These are phyloP conservation scores for Erithacus rubecula DNA, from an alignment of 2,797 vertebrate genomes.

Conservation along the genomic window DNA sequence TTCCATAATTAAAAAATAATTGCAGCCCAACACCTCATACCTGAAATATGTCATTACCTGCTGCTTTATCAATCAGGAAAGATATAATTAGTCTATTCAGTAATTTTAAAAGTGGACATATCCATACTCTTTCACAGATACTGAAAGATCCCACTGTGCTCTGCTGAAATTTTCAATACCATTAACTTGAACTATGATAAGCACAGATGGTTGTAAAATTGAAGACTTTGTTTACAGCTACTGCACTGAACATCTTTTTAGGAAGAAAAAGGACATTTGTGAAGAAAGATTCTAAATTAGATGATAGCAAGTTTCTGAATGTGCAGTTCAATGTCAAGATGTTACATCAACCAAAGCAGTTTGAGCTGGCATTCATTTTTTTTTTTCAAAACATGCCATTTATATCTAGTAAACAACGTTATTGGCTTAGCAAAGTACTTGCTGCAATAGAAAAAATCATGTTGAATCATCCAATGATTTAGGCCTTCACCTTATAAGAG, in stretches of 20 bases:
- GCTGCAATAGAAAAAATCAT: background rate
- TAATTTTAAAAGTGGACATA: background rate
- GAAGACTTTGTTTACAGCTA: slow-evolving; percentile 11
- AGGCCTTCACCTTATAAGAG: background rate
- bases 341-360: background rate
- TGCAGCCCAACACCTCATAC: background rate
- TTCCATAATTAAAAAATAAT: background rate
- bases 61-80: background rate
- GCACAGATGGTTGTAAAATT: background rate
- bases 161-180: background rate
- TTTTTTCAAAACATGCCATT: background rate
- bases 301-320: background rate
- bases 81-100: background rate
- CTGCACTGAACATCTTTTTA: background rate
- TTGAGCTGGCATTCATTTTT: background rate
- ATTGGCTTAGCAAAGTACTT: slow-evolving; percentile 1
- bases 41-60: rapidly evolving
- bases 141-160: background rate
- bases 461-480: background rate
- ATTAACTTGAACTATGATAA: background rate
- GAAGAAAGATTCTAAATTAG: background rate
- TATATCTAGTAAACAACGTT: slow-evolving; percentile 1
- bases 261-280: slow-evolving; percentile 17
- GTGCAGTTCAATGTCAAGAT: slow-evolving; percentile 13
- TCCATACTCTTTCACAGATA: background rate